These are phyloP conservation scores for Trichogramma pretiosum DNA, from an alignment of 1,140 invertebrate genomes.

Conservation along the genomic window DNA sequence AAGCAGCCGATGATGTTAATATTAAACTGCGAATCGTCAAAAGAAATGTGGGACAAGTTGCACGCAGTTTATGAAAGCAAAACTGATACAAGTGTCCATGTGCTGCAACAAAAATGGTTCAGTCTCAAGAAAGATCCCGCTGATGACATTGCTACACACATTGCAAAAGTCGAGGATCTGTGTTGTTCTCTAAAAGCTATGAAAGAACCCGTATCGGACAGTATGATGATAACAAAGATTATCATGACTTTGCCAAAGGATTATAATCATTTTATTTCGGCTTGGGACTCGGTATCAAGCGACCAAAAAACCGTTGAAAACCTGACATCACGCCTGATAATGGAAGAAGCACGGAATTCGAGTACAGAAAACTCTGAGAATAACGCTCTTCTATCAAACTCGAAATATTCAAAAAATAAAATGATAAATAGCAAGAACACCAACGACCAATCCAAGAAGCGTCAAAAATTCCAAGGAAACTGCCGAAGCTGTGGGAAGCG, in stretches of 20 bases:
- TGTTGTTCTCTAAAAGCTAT: background rate
- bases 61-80: too few relatives aligned
- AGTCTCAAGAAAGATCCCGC: too few relatives aligned
- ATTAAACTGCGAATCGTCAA: too few relatives aligned
- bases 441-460: background rate
- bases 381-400: background rate
- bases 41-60: too few relatives aligned
- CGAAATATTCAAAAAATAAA: background rate
- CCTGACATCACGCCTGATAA: slow-evolving; percentile 21
- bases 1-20: too few relatives aligned
- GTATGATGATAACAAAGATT: background rate
- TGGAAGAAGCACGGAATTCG: slow-evolving; percentile 17
- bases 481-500: slow-evolving; percentile 6
- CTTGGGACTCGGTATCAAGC: slow-evolving; percentile 18
- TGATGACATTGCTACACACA: background rate
- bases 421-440: background rate
- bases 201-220: background rate
- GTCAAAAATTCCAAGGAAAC: background rate
- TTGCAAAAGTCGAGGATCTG: background rate
- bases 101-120: too few relatives aligned
- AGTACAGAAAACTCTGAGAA: slow-evolving; percentile 5
- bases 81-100: too few relatives aligned
- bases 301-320: slow-evolving; percentile 21
- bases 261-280: background rate
- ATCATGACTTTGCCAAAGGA: background rate